Base-by-base conservation (phyloP, 1,140 invertebrate genomes). In the Pseudomyrmex pallidus region DNA sequence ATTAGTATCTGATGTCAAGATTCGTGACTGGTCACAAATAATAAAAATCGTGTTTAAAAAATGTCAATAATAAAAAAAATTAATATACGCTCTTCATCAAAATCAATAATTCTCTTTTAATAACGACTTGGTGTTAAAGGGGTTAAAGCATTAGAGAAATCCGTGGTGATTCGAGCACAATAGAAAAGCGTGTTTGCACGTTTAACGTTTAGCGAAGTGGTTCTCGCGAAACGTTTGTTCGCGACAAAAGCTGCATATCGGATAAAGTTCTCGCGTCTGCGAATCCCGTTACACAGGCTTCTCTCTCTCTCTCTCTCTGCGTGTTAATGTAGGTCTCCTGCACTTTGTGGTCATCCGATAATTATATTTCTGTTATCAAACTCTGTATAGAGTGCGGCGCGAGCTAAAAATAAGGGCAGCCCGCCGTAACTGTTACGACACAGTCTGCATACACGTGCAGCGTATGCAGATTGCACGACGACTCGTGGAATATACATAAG, bases 251-350 rank as follows among this genome's bases (percentile, higher is more conserved):
- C 61, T 66, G 59, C 46, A 62, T 59, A 80, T 84, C 57, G 86
- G 72, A 83, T 76, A 84, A 84, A 87, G 68, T 82, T 84, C 50
- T 50, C 68, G 22, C 62, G 9, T 50, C 62, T 62, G 63, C 61
- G 59, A 87, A 87, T 88, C 82, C 83, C 46, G 83, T 87, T 88
- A 87, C 67, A 56, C 54, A 52, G 70, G 52, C 57, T 35, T 35
- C 35, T 35, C n/a, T n/a, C n/a, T n/a, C n/a, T n/a, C n/a, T n/a
- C n/a, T n/a, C n/a, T n/a, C 64, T 68, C 22, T 25, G 10, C 48
- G 50, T 46, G 73, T 83, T 68, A 73, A 67, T 83, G 56, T 63
- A 74, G 72, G 61, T 86, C 73, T 62, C 59, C 50, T 59, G 70
- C 57, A 68, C 84, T 74, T 83, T 74, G 76, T 46, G 73, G 54